phyloP scores from a whole-genome alignment of 2,797 vertebrate species.

The Clarias fuscus region DNA sequence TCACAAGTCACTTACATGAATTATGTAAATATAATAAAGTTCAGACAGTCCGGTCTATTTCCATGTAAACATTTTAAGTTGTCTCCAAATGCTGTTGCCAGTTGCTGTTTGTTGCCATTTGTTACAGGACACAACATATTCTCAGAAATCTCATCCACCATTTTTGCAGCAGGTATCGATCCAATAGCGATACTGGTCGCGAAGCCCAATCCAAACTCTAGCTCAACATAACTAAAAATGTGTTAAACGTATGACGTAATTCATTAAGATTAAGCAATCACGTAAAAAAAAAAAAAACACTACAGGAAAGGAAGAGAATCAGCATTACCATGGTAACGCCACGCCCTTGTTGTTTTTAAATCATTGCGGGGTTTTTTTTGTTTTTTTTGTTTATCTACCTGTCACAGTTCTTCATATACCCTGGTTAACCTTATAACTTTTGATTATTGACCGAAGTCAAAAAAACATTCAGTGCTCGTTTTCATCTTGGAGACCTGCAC shows the following conservation, averaged over 20 bases:
- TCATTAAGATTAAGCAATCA: too few species aligned
- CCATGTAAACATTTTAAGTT: neutral
- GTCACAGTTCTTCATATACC: neutral
- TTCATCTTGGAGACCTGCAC: neutral
- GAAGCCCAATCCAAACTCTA: neutral
- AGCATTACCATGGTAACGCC: neutral
- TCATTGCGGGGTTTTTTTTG: neutral
- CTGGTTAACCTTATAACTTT: neutral
- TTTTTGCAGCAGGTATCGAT: neutral
- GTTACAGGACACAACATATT: neutral
- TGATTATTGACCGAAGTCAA: neutral
- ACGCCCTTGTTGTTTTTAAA: neutral
- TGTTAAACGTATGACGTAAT: neutral
- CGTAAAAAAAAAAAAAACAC: neutral
- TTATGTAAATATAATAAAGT: neutral
- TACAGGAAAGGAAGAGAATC: neutral
- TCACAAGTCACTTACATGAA: neutral
- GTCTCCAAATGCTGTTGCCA: neutral
- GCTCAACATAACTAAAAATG: neutral
- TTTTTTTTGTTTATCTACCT: too few species aligned
- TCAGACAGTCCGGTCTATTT: neutral
- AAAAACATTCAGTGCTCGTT: neutral
- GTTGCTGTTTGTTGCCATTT: neutral
- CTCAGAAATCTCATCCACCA: neutral
- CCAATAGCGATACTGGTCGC: too few species aligned